Conservation (phyloP, 2,888 invertebrate species). For the Acronicta psi region DNA sequence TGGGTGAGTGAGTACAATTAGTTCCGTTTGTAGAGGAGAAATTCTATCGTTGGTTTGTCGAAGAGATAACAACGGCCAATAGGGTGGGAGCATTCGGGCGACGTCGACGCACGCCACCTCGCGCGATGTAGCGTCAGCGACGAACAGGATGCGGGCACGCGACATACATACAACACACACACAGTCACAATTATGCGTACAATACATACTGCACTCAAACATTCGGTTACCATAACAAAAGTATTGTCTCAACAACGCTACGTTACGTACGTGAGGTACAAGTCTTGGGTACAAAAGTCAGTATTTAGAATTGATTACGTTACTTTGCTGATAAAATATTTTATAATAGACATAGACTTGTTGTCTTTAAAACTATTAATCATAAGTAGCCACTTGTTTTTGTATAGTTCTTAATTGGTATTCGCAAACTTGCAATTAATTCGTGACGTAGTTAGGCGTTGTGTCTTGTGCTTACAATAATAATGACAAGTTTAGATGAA, state of each 20-base stretch:
- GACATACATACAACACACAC: conserved; percentile 66
- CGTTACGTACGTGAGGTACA: conserved; percentile 17
- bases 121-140: conserved; percentile 82
- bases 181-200: conserved; percentile 37
- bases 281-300: conserved; percentile 26
- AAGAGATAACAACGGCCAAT: conserved; percentile 85
- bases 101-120: conserved; percentile 80
- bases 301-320: conserved; percentile 21
- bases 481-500: conserved; percentile 48
- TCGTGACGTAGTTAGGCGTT: conserved; percentile 48
- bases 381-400: conserved; percentile 36
- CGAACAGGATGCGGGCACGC: conserved; percentile 84
- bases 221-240: conserved; percentile 62
- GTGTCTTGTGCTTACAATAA: conserved; percentile 42
- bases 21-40: conserved; percentile 84
- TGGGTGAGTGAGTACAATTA: conserved; percentile 69
- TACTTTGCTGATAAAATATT: conserved; percentile 26
- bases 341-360: conserved; percentile 7
- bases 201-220: conserved; percentile 58
- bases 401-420: conserved; percentile 37
- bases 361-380: conserved; percentile 26
- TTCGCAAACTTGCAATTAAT: conserved; percentile 49
- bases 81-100: conserved; percentile 72
- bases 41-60: conserved; percentile 80
- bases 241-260: conserved; percentile 25